Evolutionary conservation across 1,140 invertebrate species (phyloP), one percentile per base, ranked within the genome.

Genomic region (Trichonephila inaurata): DNA sequence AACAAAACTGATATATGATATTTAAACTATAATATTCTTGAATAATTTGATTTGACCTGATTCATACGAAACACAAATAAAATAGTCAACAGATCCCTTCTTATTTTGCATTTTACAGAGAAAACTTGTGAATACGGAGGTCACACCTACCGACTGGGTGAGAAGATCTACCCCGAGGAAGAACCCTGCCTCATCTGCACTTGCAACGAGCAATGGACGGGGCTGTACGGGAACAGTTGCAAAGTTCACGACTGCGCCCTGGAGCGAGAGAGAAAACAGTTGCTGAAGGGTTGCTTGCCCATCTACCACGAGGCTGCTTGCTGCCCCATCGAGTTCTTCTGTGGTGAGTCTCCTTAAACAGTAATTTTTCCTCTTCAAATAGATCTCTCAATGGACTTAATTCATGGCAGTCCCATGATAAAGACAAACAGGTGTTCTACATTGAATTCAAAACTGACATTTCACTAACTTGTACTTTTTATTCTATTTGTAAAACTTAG

Each of bases 271-370:
- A 28, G n/a, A 16, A 61, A 91, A 10, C 8, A 87, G 12, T 10
- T 90, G 1, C 24, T 21, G 28, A 51, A 69, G 7, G 92, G 94
- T 7, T 95, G 94, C 61, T 2, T 94, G 18, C 94, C 94, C 19
- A 94, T 95, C 21, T 95, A 95, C 89, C 94, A 94, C n/a, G 85
- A 91, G n/a, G 72, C 86, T 5, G 88, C 92, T 8, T 95, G 94
- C 19, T 95, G 94, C 87, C 94, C 94, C 0, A 94, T 95, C 21
- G 94, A 95, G 64, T 94, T 85, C 58, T 88, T 91, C 77, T 95
- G 94, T 60, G 87, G 94, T 94, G 33, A 92, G 94, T 51, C 51
- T 51, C 51, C 0, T 51, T 51, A 3, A 40, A 40, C 4, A 40
- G 2, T 40, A 3, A 40, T 40, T 40, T 3, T 40, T 40, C 33